phyloP scores from a whole-genome alignment of 1,140 invertebrate genomes.

The Acromyrmex echinatior region DNA sequence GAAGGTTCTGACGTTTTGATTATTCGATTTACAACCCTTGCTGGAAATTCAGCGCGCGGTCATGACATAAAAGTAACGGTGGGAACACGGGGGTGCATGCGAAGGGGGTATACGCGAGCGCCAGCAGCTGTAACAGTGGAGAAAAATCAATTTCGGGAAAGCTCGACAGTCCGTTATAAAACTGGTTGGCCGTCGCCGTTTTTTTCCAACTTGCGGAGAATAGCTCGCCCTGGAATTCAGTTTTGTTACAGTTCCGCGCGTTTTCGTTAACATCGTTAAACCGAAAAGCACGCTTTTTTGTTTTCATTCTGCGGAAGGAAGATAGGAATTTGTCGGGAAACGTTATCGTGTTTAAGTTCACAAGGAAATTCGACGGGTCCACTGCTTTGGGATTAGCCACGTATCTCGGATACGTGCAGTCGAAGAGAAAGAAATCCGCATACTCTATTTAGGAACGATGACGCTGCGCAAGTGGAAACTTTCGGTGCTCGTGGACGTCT shows the following conservation, averaged over 20 bases:
- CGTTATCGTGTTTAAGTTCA: neutral
- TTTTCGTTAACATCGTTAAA: conserved; percentile 60
- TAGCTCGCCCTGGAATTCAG: conserved; percentile 63
- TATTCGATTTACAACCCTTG: conserved; percentile 77
- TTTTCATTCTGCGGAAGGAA: neutral
- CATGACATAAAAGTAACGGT: conserved; percentile 76
- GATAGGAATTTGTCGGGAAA: conserved; percentile 32
- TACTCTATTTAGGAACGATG: conserved; percentile 37
- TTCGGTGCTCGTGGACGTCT: conserved; percentile 17
- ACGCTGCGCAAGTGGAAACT: conserved; percentile 53
- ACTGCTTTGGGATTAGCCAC: neutral
- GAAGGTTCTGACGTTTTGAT: conserved; percentile 77
- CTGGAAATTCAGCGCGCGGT: conserved; percentile 74
- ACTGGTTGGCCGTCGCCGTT: conserved; percentile 62
- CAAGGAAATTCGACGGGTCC: conserved; percentile 16
- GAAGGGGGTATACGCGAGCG: conserved; percentile 51
- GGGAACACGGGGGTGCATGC: conserved; percentile 34
- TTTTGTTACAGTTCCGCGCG: conserved; percentile 64
- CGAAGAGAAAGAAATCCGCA: conserved; percentile 55
- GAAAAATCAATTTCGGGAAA: conserved; percentile 77
- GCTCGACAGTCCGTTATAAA: conserved; percentile 75
- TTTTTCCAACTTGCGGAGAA: conserved; percentile 55
- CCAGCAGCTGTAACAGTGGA: conserved; percentile 67
- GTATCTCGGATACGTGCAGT: conserved; percentile 23
- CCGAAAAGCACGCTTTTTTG: neutral